phyloP scores from a whole-genome alignment of 2,113 vertebrate species.

The Pelodiscus sinensis region DNA sequence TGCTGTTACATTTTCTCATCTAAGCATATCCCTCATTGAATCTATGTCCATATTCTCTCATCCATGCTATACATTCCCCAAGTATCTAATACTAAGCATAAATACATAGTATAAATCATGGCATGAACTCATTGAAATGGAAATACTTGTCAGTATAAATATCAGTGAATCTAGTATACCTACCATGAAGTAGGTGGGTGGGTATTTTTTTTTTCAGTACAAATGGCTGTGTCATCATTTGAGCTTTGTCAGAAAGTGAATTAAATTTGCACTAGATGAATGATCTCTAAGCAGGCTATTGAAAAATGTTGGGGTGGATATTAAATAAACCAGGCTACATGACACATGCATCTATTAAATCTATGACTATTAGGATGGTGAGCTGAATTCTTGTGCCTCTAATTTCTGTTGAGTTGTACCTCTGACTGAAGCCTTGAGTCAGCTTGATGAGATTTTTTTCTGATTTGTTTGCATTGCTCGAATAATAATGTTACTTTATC shows the following conservation, averaged over 20 bases:
- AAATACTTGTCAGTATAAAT: conserved; percentile 3
- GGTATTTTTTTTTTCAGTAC: background rate
- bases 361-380: background rate
- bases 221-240: conserved; percentile 25
- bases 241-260: conserved; percentile 26
- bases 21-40: background rate
- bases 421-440: background rate
- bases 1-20: background rate
- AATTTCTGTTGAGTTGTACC: background rate
- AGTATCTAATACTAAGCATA: background rate
- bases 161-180: background rate
- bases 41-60: background rate
- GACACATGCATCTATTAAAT: background rate
- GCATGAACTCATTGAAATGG: background rate
- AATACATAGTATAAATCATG: background rate
- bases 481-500: background rate
- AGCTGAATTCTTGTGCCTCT: background rate
- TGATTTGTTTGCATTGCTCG: background rate
- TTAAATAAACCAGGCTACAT: conserved; percentile 28
- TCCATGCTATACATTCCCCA: background rate
- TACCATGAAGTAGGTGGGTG: background rate
- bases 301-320: conserved; percentile 23
- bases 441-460: background rate
- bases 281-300: conserved; percentile 17
- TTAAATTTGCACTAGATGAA: conserved; percentile 35